phyloP scores from a whole-genome alignment of 2,797 vertebrate species.

The Coilia nasus region DNA sequence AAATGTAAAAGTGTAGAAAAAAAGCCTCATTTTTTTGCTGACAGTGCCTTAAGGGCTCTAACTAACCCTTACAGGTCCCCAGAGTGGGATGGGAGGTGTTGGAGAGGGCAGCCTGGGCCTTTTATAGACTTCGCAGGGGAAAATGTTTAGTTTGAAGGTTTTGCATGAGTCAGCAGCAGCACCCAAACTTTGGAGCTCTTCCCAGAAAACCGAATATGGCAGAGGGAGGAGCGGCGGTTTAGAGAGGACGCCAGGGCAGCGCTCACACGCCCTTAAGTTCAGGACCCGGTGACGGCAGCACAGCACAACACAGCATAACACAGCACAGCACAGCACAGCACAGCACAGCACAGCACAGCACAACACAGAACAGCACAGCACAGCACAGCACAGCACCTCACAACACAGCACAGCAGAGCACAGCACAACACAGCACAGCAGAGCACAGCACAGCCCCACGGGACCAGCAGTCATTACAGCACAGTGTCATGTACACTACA shows the following conservation, averaged over 20 bases:
- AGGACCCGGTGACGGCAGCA: slow-evolving; percentile 36
- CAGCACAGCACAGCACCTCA: too few species aligned
- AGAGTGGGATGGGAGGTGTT: not conserved
- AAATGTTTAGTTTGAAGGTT: slow-evolving; percentile 40
- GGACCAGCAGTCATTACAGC: too few species aligned
- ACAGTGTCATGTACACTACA: too few species aligned
- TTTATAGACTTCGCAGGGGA: slow-evolving; percentile 2
- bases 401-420: too few species aligned
- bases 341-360: too few species aligned
- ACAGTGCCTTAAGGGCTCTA: not conserved
- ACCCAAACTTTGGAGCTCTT: slow-evolving; percentile 54
- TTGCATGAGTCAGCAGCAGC: slow-evolving; percentile 55
- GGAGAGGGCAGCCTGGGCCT: not conserved
- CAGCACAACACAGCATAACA: not conserved
- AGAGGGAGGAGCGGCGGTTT: slow-evolving; percentile 51
- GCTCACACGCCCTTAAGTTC: slow-evolving; percentile 41
- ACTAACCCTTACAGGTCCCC: not conserved
- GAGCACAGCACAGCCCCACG: too few species aligned
- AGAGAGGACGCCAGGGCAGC: slow-evolving; percentile 49
- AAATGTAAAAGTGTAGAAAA: not conserved
- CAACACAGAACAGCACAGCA: too few species aligned
- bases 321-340: too few species aligned
- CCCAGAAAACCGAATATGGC: slow-evolving; percentile 58
- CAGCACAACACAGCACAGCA: too few species aligned
- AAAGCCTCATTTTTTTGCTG: not conserved